Conservation (phyloP, 2,113 vertebrate genomes). For the human region GRCh38 chr2:76479501-76480000, state of each 20-base stretch:
- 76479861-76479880: neutral
- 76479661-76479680: neutral
- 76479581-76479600: neutral
- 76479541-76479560: neutral
- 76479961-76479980: neutral
- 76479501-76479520: neutral
- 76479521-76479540: neutral
- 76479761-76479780: neutral
- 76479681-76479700: neutral
- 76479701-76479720: neutral
- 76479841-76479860: neutral
- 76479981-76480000: neutral
- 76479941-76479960: neutral
- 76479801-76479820: neutral
- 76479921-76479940: neutral
- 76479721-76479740: neutral
- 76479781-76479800: neutral
- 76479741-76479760: neutral
- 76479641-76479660: neutral
- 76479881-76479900: neutral
- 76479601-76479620: neutral
- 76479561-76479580: neutral
- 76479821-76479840: neutral
- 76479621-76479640: neutral
- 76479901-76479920: neutral